Evolutionary conservation across 2,888 invertebrate genomes (phyloP), one percentile per base, ranked within the genome.

Genomic region (Terebella lapidaria): DNA sequence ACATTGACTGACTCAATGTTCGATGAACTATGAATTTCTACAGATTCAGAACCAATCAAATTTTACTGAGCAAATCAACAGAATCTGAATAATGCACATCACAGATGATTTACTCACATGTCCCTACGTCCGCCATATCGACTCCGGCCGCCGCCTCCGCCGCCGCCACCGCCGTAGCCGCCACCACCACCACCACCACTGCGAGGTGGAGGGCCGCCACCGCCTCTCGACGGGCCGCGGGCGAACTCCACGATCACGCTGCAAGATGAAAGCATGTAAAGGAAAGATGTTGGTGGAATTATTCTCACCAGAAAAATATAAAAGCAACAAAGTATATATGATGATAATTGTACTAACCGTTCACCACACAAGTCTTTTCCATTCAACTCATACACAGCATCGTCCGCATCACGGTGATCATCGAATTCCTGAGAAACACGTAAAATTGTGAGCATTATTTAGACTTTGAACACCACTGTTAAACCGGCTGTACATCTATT

Each of bases 351-450:
- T n/a, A 20, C 4, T 15, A 26, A 81, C 94, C 94, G 88, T 86
- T 96, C 96, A 24, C 96, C 95, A 63, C 94, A 85, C 68, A 97
- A 84, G 76, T 96, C 94, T 82, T 94, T 94, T 49, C 97, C 97
- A 83, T 97, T 96, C 71, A 97, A 83, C 82, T 97, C 97, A 83
- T 97, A 95, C 0, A 95, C 94, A 3, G 97, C 97, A 84, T 99
- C 97, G 83, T 97, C 96, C 53, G 96, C 95, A 84, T 96, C 96
- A 80, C 94, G 86, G 65, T 93, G 89, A 81, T 95, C 94, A 81
- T 96, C 95, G 83, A 96, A 96, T 85, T 96, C 96, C 94, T 68
- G 35, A 69, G 87, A 87, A 74, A 88, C 86, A 80, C 88, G 87
- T 69, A 88, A 87, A 74, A 91, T 83, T 70, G 88, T 86, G 72